These are phyloP conservation scores for Lampropteryx suffumata DNA, from an alignment of 2,888 invertebrate genomes.

Conservation along the genomic window DNA sequence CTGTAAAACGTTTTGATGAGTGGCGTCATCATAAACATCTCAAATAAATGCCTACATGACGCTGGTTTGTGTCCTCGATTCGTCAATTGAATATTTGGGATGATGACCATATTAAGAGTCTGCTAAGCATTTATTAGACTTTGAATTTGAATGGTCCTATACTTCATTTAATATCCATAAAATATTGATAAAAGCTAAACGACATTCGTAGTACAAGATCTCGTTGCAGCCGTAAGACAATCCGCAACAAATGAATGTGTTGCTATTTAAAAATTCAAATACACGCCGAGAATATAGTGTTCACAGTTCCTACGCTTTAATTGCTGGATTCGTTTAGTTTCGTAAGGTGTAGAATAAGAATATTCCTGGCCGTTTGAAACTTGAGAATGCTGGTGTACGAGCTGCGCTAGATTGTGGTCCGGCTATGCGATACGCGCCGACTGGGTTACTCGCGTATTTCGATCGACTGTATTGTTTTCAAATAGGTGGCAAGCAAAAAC, in stretches of 20 bases:
- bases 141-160: no score
- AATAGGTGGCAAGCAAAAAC: constrained; percentile 14
- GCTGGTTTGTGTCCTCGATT: neutral
- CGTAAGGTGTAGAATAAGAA: no score
- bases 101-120: neutral
- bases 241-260: constrained; percentile 38
- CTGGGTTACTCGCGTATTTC: constrained; percentile 46
- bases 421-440: constrained; percentile 42
- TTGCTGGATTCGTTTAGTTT: constrained; percentile 38
- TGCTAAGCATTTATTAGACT: no score
- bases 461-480: constrained; percentile 39
- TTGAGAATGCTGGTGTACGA: constrained; percentile 57
- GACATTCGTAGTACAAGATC: constrained; percentile 20
- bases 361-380: constrained; percentile 50
- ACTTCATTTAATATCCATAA: no score
- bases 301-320: constrained; percentile 38
- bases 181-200: neutral
- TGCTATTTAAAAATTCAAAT: constrained; percentile 25
- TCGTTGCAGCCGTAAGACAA: constrained; percentile 46
- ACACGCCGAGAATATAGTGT: constrained; percentile 33
- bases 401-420: constrained; percentile 56
- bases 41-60: neutral
- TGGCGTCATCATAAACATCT: no score
- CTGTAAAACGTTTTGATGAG: neutral
- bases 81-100: constrained; percentile 1